Evolutionary conservation across 2,113 vertebrate genomes (phyloP).

Genomic region (Brachyistius frenatus): DNA sequence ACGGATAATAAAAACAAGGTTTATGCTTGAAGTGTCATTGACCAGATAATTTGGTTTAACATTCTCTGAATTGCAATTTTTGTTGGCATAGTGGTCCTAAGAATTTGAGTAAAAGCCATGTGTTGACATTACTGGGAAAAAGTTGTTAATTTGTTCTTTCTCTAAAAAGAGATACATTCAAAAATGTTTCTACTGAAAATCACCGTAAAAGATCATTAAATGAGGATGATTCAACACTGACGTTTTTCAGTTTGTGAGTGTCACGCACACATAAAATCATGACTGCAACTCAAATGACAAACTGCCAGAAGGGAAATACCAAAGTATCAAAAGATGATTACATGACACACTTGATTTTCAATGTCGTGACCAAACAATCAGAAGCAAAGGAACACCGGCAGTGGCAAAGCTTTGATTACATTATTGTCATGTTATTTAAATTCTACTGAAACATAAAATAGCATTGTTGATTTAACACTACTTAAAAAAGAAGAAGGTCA

Average conservation of each 20-base stretch:
- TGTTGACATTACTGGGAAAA: background rate
- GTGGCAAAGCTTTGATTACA: background rate
- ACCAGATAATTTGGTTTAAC: background rate
- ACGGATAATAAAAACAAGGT: background rate
- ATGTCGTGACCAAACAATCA: too few species aligned
- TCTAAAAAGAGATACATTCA: background rate
- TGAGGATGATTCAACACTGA: background rate
- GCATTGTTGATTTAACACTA: too few species aligned
- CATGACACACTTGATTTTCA: too few species aligned
- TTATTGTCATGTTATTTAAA: background rate
- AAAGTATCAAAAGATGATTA: too few species aligned
- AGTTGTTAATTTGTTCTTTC: background rate
- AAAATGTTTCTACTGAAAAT: slow-evolving; percentile 4
- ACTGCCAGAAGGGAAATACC: too few species aligned
- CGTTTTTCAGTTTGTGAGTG: background rate
- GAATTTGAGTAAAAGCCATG: background rate
- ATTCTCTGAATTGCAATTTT: background rate
- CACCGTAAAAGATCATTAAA: background rate
- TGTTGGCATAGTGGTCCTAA: too few species aligned
- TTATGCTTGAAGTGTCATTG: background rate
- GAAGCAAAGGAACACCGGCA: too few species aligned
- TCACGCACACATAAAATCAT: slow-evolving; percentile 4
- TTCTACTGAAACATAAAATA: too few species aligned
- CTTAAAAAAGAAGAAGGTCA: too few species aligned
- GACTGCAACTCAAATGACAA: background rate